phyloP scores from a whole-genome alignment of 2,113 vertebrate species.

The Sigmodon hispidus region DNA sequence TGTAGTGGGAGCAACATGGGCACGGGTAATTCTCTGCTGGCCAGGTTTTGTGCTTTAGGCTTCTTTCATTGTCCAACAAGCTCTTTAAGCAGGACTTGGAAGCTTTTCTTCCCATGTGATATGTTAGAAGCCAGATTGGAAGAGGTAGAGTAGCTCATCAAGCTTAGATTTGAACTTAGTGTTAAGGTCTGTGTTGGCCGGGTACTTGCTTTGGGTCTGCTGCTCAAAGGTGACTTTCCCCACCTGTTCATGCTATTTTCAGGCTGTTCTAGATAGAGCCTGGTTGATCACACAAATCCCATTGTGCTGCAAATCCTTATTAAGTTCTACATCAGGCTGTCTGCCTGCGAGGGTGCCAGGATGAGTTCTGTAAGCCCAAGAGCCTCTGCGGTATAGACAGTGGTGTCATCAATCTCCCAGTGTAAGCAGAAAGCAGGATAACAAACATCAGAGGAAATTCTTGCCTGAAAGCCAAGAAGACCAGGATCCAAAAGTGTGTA shows the following conservation, averaged over 20 bases:
- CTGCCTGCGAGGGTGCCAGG: background rate
- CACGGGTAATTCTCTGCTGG: background rate
- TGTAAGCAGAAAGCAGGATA: too few relatives aligned
- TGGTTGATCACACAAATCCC: fast-evolving
- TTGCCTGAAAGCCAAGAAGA: background rate
- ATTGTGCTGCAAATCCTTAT: background rate
- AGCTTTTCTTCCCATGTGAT: background rate
- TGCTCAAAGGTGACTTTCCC: background rate
- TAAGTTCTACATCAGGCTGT: fast-evolving
- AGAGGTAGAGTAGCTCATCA: background rate
- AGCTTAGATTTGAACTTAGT: background rate
- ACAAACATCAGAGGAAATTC: background rate
- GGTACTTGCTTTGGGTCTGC: background rate
- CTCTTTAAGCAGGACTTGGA: background rate
- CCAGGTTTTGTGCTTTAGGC: background rate
- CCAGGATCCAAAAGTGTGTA: background rate
- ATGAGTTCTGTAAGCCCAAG: background rate
- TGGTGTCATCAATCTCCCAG: background rate
- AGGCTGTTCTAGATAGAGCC: background rate
- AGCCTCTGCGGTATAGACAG: background rate
- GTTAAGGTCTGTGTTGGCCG: background rate
- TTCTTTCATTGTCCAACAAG: background rate
- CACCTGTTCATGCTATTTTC: background rate
- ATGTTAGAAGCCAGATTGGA: background rate
- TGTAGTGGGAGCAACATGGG: background rate